Evolutionary conservation across 2,888 invertebrate genomes (phyloP), one percentile per base, ranked within the genome.

Genomic region (Drosophila buzzatii): DNA sequence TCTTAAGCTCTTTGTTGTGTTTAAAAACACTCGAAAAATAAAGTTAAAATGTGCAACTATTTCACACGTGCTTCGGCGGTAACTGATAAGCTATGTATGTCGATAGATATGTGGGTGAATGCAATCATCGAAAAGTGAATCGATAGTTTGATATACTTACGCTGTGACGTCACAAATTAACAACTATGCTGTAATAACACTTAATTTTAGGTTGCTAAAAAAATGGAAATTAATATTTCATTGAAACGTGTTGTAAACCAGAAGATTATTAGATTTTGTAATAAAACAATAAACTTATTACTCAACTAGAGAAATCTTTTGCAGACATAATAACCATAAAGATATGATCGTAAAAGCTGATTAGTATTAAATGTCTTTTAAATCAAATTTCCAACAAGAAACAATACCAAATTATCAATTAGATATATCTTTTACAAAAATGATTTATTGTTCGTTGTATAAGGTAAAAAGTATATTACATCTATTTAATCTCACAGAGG

Each of bases 401-500:
- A 49, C 0, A 18, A 18, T 27, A 18, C 33, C 6, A 10, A 18
- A 18, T 51, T 14, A 5, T 10, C 3, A 20, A 18, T 33, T 52
- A 3, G 1, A 23, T 20, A 27, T 57, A 12, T 41, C 2, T 14
- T 6, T 41, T 64, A 69, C 39, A 69, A 58, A 66, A 37, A 14
- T 57, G 2, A 33, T 72, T 65, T 65, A 63, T 64, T 62, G 49
- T n/a, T 47, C 41, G 52, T 55, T 66, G 60, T 70, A 64, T 69
- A 12, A 33, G 63, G 70, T 88, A 76, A 80, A 85, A 79, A 57
- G 47, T 80, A 53, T 60, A 75, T 73, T 84, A 73, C 4, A 9
- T 44, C 55, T 80, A 74, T 64, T 79, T 85, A 89, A 85, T 85
- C 85, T 85, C 85, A 81, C 72, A 75, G 82, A 85, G 85, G 85